Percentiles rank a stretch among this genome's conserved stretches.
Conservation (phyloP, 2,888 invertebrate genomes). For the Caenorhabditis zanzibari region DNA sequence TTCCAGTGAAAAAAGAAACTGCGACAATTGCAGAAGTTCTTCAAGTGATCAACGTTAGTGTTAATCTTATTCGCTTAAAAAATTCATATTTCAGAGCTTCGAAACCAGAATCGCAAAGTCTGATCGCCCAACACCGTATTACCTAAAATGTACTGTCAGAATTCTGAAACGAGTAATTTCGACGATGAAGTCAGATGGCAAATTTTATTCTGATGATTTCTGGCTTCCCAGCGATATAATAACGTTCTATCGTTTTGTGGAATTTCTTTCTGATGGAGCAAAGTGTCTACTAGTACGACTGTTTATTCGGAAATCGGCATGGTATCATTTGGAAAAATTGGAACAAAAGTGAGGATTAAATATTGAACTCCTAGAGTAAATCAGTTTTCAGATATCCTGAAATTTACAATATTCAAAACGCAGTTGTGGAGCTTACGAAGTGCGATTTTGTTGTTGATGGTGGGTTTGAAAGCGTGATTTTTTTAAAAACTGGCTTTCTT, state of each 20-base stretch:
- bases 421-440: slow-evolving; percentile 39
- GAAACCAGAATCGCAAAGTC: slow-evolving; percentile 1
- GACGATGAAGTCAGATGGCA: slow-evolving; percentile 39
- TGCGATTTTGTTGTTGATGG: slow-evolving; percentile 57
- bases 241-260: slow-evolving; percentile 52
- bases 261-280: slow-evolving; percentile 36
- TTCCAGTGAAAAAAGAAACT: slow-evolving; percentile 41
- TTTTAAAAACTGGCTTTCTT: background rate
- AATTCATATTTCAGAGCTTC: slow-evolving; percentile 34
- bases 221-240: slow-evolving; percentile 48
- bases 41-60: slow-evolving; percentile 34
- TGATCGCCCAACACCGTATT: slow-evolving; percentile 27
- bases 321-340: slow-evolving; percentile 58
- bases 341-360: slow-evolving; percentile 38
- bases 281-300: slow-evolving; percentile 49
- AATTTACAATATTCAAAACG: slow-evolving; percentile 23
- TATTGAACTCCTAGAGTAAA: background rate
- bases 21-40: slow-evolving; percentile 43
- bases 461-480: background rate
- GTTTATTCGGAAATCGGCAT: slow-evolving; percentile 44
- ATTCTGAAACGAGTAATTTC: slow-evolving; percentile 54
- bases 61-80: background rate
- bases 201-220: slow-evolving; percentile 51
- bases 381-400: slow-evolving; percentile 47
- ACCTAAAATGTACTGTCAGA: slow-evolving; percentile 39